phyloP scores from a whole-genome alignment of 1,140 invertebrate genomes.

The Hypsibius dujardini region DNA sequence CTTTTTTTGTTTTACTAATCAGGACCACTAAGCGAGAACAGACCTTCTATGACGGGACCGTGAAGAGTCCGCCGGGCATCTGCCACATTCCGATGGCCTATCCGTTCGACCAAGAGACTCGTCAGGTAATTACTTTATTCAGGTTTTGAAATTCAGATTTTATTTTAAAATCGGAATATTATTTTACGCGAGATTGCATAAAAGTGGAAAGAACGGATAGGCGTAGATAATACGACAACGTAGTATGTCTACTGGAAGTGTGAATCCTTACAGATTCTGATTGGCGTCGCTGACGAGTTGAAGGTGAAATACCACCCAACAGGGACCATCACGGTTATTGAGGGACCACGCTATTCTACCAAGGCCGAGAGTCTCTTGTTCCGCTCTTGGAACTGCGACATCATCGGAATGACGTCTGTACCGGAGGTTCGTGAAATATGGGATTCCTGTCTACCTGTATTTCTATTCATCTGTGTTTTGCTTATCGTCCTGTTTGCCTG shows the following conservation, averaged over 20 bases:
- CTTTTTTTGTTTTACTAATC: not conserved
- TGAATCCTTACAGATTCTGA: slow-evolving; percentile 33
- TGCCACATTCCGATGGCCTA: slow-evolving; percentile 81
- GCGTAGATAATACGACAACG: too few species aligned
- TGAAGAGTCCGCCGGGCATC: slow-evolving; percentile 44
- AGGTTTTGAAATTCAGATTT: too few species aligned
- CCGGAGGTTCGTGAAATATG: slow-evolving; percentile 56
- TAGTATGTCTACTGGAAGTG: too few species aligned
- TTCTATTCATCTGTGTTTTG: not conserved
- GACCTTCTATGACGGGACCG: slow-evolving; percentile 73
- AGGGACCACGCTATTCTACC: slow-evolving; percentile 82
- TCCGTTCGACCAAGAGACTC: slow-evolving; percentile 55
- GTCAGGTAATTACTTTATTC: slow-evolving; percentile 36
- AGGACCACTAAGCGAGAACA: slow-evolving; percentile 46
- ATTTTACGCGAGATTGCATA: too few species aligned
- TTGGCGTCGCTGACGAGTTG: slow-evolving; percentile 45
- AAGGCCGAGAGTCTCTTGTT: slow-evolving; percentile 77
- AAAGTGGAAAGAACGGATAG: too few species aligned
- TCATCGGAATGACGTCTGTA: slow-evolving; percentile 89
- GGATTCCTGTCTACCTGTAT: slow-evolving; percentile 14
- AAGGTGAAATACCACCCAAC: slow-evolving; percentile 42
- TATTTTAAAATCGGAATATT: too few species aligned
- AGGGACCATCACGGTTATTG: slow-evolving; percentile 74
- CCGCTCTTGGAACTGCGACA: slow-evolving; percentile 63
- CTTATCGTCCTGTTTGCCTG: too few species aligned